Conservation (phyloP, 1,140 invertebrate species). For the Acromyrmex heyeri region DNA sequence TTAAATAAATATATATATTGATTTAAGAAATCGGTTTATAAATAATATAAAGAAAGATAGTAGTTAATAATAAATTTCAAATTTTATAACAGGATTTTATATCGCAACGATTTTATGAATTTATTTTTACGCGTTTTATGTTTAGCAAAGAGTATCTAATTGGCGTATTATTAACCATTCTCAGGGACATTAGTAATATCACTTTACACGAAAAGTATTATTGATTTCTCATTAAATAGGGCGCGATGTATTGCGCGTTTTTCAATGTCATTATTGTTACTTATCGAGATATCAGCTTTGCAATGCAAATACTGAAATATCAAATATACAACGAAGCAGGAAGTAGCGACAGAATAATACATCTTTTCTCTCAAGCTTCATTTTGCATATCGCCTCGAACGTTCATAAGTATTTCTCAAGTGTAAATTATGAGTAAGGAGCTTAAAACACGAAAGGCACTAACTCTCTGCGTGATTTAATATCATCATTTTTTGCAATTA, state of each 20-base stretch:
- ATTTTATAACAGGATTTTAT: not conserved
- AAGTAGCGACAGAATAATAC: conserved; percentile 16
- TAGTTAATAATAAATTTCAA: not conserved
- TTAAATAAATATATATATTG: too few relatives aligned
- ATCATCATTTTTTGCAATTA: conserved; percentile 40
- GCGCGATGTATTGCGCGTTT: not conserved
- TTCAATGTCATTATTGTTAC: conserved; percentile 30
- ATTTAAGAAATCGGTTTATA: not conserved
- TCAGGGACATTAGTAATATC: not conserved
- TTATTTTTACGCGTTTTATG: not conserved
- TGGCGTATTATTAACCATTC: conserved; percentile 11
- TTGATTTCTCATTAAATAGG: conserved; percentile 39
- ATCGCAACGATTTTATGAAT: not conserved
- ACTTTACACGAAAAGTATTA: not conserved
- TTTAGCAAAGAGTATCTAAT: not conserved
- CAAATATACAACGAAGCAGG: conserved; percentile 8
- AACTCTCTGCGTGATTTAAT: conserved; percentile 45
- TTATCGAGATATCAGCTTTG: conserved; percentile 25
- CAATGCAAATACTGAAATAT: conserved; percentile 22
- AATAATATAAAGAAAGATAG: not conserved
- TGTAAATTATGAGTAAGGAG: conserved; percentile 44
- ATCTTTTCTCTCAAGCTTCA: conserved; percentile 35
- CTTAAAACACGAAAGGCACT: conserved; percentile 43
- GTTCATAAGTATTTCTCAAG: conserved; percentile 35
- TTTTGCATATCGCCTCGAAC: conserved; percentile 44